Base-by-base conservation (phyloP, 1,140 invertebrate genomes). In the Pomacea maculata region DNA sequence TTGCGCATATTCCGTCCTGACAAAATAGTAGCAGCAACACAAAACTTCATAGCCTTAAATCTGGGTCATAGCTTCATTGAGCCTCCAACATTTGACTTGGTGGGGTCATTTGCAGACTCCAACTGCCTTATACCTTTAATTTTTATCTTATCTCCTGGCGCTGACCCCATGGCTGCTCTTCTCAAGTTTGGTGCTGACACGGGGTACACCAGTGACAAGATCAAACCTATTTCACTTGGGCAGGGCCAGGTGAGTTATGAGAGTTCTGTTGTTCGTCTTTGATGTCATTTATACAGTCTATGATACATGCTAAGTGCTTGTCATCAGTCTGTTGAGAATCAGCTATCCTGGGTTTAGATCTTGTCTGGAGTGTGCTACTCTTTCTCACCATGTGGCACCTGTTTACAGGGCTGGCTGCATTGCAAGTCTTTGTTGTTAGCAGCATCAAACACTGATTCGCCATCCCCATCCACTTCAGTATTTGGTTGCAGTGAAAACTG, bases 131-230 rank as follows among this genome's bases (percentile, higher is more conserved):
- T 90, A 12, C 91, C 91, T 4, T 82, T 92, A 17, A 91, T 92
- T 74, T 92, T 92, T 85, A 85, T 92, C 29, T 82, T 92, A 34
- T 91, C 91, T 1, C 91, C 91, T 52, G 91, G 91, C 71, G 90
- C 91, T 71, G 92, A 92, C 87, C 92, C 92, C 17, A 91, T 92
- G 91, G 87, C 87, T 45, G 89, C 91, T 17, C 85, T 92, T 79
- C 82, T 92, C 54, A 92, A 92, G 86, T 92, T 92, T 86, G 91
- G 89, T 15, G 89, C 91, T 79, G 91, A 92, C 77, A 88, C 79
- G 76, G 90, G 90, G 12, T 91, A 87, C 72, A 85, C 87, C 45
- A 86, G 86, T 63, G 80, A 86, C 52, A 85, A 86, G 68, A 90
- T 92, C 55, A 89, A 90, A 79, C 89, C 90, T 11, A 91, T 92